Percentiles rank a stretch among this genome's conserved stretches.
Conservation (phyloP, 2,113 vertebrate species). For the Mustela lutreola region DNA sequence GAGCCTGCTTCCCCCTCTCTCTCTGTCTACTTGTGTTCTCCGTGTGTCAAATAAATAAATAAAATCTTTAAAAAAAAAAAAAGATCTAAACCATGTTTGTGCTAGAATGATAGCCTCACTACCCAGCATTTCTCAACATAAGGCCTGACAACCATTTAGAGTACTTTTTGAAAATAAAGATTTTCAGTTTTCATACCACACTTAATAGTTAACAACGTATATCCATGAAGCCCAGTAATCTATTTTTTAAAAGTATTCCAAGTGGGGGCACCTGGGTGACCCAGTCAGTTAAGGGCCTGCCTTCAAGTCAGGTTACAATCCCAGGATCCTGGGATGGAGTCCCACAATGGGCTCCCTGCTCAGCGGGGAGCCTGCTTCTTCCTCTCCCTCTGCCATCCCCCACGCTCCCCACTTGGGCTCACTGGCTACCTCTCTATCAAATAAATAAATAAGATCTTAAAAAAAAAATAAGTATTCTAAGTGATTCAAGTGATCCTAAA, state of each 20-base stretch:
- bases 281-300: no score
- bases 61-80: neutral
- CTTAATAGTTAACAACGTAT: neutral
- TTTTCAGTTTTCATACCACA: neutral
- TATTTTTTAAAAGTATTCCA: neutral
- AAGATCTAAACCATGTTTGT: neutral
- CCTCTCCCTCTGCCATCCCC: no score
- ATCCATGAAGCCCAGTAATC: neutral
- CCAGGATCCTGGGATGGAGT: no score
- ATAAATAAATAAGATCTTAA: neutral
- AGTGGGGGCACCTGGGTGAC: no score
- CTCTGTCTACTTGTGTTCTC: no score
- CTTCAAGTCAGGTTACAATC: no score
- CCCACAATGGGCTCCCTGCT: no score
- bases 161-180: neutral
- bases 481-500: neutral
- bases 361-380: no score
- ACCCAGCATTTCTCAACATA: neutral
- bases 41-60: no score
- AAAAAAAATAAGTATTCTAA: neutral
- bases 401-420: no score
- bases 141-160: neutral
- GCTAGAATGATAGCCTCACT: neutral
- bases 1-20: no score
- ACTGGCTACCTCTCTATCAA: no score